Base-by-base conservation (phyloP, 2,888 invertebrate species). In the Patella depressa region DNA sequence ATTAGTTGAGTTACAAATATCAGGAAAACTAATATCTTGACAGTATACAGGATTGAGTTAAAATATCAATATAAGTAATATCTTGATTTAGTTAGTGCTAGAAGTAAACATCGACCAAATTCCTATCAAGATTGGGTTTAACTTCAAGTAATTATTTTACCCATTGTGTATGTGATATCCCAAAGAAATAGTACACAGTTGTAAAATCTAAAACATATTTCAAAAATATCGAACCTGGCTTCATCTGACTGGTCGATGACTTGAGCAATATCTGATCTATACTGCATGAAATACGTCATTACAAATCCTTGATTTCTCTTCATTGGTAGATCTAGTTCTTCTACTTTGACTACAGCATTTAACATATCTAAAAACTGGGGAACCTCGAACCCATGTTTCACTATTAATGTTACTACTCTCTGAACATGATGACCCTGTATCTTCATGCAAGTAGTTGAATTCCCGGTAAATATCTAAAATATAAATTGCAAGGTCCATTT, bases 231-330 rank as follows among this genome's bases (percentile, higher is more conserved):
- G 73, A 77, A 89, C 89, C 89, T 86, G 17, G 83, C 76, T 45
- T 87, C 83, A 53, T 85, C 84, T 69, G 85, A 81, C 53, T 86
- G 85, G 79, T 91, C 91, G 45, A 91, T 87, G n/a, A 90, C 84
- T 59, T 81, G 78, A 19, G 89, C 90, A 11, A 91, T 87, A 19
- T 90, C 89, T 2, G 86, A 73, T 24, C 90, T 79, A 77, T 87
- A 88, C 85, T 91, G 90, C 91, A 91, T 90, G 82, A 91, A 90
- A 83, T 89, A 90, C 77, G 89, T 90, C 89, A 91, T 90, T 57
- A 91, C 91, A 75, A 89, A 89, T 45, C 88, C 86, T 80, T 91
- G 91, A 82, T 91, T 91, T 65, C 91, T 81, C 81, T 91, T 91
- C 74, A 91, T 81, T 1, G 91, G 90, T 76, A 91, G 82, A 80